Percentiles rank a stretch among this genome's conserved stretches.
phyloP scores from a whole-genome alignment of 1,140 invertebrate genomes.

The Lasioglossum albipes region DNA sequence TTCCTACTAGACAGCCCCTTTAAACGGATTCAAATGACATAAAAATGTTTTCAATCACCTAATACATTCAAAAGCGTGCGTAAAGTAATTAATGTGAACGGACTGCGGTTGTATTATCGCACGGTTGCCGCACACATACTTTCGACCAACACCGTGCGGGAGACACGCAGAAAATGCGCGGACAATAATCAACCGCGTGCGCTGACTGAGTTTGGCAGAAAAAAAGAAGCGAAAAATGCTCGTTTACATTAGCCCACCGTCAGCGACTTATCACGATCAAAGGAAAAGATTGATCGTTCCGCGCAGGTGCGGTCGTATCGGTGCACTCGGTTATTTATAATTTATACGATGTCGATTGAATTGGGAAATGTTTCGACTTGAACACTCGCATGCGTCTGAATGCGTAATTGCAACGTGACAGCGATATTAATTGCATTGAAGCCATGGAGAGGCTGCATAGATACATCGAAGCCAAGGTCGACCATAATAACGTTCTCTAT shows the following conservation, averaged over 20 bases:
- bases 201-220: neutral
- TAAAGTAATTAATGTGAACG: too few species aligned
- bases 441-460: neutral
- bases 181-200: neutral
- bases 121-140: neutral
- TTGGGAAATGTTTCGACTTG: slow-evolving; percentile 48
- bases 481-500: slow-evolving; percentile 9
- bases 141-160: neutral
- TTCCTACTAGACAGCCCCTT: too few species aligned
- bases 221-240: slow-evolving; percentile 8
- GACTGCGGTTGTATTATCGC: neutral
- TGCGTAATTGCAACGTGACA: slow-evolving; percentile 54
- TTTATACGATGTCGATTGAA: slow-evolving; percentile 29
- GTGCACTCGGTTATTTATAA: slow-evolving; percentile 42
- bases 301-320: slow-evolving; percentile 24
- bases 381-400: slow-evolving; percentile 27
- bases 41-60: too few species aligned
- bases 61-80: too few species aligned
- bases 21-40: too few species aligned
- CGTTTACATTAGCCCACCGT: slow-evolving; percentile 12
- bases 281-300: slow-evolving; percentile 21
- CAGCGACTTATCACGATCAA: slow-evolving; percentile 38
- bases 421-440: slow-evolving; percentile 45
- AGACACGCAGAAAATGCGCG: neutral
- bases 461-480: slow-evolving; percentile 14